Percentiles rank a stretch among this genome's conserved stretches.
Conservation (phyloP, 2,888 invertebrate species). For the Brassicogethes aeneus region DNA sequence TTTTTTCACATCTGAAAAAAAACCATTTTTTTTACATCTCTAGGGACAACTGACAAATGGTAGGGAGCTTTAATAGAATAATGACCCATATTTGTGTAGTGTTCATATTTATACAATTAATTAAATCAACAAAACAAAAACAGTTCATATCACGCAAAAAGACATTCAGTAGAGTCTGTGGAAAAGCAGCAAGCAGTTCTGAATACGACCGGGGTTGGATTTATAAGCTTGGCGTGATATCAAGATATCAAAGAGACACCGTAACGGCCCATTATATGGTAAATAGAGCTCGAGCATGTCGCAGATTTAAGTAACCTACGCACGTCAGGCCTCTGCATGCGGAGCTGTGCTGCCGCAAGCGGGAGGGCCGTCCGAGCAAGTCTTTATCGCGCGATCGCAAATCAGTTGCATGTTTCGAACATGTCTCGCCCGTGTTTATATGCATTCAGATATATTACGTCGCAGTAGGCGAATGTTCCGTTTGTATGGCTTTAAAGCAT, state of each 20-base stretch:
- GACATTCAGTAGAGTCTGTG: too few species aligned
- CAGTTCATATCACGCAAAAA: too few species aligned
- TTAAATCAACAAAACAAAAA: too few species aligned
- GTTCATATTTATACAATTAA: too few species aligned
- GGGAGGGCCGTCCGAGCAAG: conserved; percentile 16
- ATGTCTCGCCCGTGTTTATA: conserved; percentile 6
- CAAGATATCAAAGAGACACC: conserved; percentile 27
- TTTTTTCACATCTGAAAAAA: too few species aligned
- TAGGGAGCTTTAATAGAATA: too few species aligned
- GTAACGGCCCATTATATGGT: conserved; percentile 29
- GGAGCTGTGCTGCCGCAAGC: too few species aligned
- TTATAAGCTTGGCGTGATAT: conserved; percentile 30
- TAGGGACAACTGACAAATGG: too few species aligned
- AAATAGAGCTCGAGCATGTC: conserved; percentile 23
- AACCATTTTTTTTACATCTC: too few species aligned
- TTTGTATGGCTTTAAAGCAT: conserved; percentile 1
- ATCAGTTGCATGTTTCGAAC: conserved; percentile 17
- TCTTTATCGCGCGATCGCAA: conserved; percentile 20
- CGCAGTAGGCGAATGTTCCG: conserved; percentile 1
- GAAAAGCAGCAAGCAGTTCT: too few species aligned
- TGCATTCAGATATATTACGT: conserved; percentile 7
- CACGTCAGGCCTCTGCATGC: conserved; percentile 8
- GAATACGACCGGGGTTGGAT: too few species aligned
- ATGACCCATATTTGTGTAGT: too few species aligned
- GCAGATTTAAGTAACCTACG: conserved; percentile 22